Conservation (phyloP, 2,113 vertebrate genomes). For the Girardinichthys multiradiatus region DNA sequence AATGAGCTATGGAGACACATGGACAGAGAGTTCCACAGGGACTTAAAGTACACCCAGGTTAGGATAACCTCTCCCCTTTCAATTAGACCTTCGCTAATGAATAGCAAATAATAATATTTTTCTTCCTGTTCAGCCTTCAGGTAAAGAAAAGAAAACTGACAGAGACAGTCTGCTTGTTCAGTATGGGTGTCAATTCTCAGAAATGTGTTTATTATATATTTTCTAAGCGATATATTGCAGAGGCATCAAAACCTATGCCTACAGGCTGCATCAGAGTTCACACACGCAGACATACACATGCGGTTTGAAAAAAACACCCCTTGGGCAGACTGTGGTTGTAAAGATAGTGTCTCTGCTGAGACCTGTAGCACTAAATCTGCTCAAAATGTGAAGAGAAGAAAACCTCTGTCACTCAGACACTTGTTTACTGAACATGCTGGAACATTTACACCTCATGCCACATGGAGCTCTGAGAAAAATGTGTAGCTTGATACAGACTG, state of each 20-base stretch:
- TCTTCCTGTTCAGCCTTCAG: constrained; percentile 30
- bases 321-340: constrained; percentile 32
- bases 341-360: constrained; percentile 51
- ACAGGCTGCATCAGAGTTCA: constrained; percentile 38
- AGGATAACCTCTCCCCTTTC: constrained; percentile 34
- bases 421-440: background rate
- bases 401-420: background rate
- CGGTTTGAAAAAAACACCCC: constrained; percentile 49
- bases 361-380: constrained; percentile 44
- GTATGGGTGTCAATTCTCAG: background rate
- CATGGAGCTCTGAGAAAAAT: background rate
- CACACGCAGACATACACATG: constrained; percentile 39
- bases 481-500: background rate
- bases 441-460: background rate
- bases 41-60: constrained; percentile 25
- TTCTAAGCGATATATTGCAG: constrained; percentile 18
- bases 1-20: constrained; percentile 58
- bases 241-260: constrained; percentile 51
- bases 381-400: constrained; percentile 5
- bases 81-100: constrained; percentile 35
- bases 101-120: constrained; percentile 72
- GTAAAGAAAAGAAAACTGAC: constrained; percentile 10
- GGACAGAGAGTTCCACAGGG: constrained; percentile 51
- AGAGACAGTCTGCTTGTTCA: constrained; percentile 11
- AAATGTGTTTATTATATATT: constrained; percentile 21